Conservation (phyloP, 2,113 vertebrate species). For the Diadophis punctatus region DNA sequence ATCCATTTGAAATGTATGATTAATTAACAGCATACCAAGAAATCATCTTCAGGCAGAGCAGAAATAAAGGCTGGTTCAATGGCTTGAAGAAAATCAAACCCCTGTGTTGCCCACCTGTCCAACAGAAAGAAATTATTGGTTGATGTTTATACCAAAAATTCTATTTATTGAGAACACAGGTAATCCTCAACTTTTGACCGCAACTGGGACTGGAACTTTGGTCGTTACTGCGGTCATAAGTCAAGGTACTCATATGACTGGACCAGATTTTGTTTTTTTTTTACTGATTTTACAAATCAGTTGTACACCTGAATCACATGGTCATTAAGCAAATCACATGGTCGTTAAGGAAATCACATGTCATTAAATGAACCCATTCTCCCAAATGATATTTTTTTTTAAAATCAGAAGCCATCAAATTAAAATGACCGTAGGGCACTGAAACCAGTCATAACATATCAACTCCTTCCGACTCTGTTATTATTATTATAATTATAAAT, state of each 20-base stretch:
- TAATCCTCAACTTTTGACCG: not conserved
- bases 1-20: not conserved
- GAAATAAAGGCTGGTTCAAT: conserved; percentile 98
- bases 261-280: not conserved
- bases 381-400: not conserved
- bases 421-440: not conserved
- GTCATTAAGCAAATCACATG: not conserved
- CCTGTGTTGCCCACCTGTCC: conserved; percentile 97
- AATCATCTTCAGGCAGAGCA: conserved; percentile 95
- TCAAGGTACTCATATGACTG: not conserved
- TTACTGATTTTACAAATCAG: not conserved
- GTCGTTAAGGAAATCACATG: not conserved
- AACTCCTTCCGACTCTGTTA: too few relatives aligned
- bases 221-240: not conserved
- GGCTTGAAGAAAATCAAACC: conserved; percentile 98
- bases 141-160: not conserved
- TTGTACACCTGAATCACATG: not conserved
- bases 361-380: not conserved
- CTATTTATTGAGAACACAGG: not conserved
- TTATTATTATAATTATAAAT: too few relatives aligned
- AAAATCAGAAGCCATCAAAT: not conserved
- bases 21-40: conserved; percentile 80
- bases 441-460: too few relatives aligned
- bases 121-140: conserved; percentile 1
- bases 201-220: not conserved